Base-by-base conservation (phyloP, 2,888 invertebrate species). In the Philhelius pedissequus region DNA sequence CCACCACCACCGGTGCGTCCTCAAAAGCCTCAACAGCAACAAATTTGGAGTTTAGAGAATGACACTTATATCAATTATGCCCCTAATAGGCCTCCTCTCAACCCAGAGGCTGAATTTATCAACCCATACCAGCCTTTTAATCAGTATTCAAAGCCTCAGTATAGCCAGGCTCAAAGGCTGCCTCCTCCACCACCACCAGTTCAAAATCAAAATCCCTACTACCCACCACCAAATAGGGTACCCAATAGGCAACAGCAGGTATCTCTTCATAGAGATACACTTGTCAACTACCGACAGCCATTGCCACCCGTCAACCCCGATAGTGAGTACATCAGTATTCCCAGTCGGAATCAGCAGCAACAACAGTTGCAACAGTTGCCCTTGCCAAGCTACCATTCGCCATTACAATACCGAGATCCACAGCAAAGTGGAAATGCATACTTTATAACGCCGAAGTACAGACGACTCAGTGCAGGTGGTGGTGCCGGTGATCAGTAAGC, bases 51-150 rank as follows among this genome's bases (percentile, higher is more conserved):
- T 92, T 93, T 90, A 91, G 92, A 89, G 90, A 93, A 88, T 89
- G 92, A 96, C 89, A 95, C 94, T 0, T 91, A 94, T 9, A 94
- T 96, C 0, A 96, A 96, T 91, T 93, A 94, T 66, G 93, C 92
- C n/a, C 95, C 95, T 13, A 88, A 89, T 62, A 79, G 89, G 5
- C 92, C 94, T 32, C 92, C 93, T 1, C 91, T 95, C 43, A 94
- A 96, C 88, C 94, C 95, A 0, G 93, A 95, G 79, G 94, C 94
- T 81, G 95, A 95, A 88, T 92, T 92, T 86, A 92, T 93, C 25
- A 93, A 92, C 25, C 92, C 92, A 0, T 89, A 92, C 50, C 87
- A 88, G 30, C 86, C 87, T 0, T 48, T 80, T 9, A 86, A 86
- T 66, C 86, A 87, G 11, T 88, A 87, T 66, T 74, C 84, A 4